A percentile compares a stretch with the other conserved stretches of the same genome.
Conservation (phyloP, 2,888 invertebrate genomes). For the Pristionchus japonicus region DNA sequence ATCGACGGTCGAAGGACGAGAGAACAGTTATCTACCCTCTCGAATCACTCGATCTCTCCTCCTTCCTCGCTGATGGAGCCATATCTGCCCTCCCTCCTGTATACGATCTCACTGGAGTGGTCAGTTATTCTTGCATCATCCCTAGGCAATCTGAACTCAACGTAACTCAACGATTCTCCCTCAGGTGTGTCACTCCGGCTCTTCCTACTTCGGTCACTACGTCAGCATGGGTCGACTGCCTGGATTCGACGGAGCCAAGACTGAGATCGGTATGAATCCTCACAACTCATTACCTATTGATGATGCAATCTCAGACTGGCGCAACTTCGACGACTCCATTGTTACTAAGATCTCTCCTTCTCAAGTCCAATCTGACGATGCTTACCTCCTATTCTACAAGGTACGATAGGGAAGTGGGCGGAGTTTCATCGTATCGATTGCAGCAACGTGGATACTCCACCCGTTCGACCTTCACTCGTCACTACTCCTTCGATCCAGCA, state of each 20-base stretch:
- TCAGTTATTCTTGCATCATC: constrained; percentile 62
- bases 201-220: constrained; percentile 78
- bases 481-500: constrained; percentile 46
- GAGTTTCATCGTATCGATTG: neutral
- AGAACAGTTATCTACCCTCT: constrained; percentile 70
- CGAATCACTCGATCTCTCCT: constrained; percentile 61
- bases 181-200: constrained; percentile 74
- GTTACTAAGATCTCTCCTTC: constrained; percentile 65
- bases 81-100: constrained; percentile 69
- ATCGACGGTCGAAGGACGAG: constrained; percentile 66
- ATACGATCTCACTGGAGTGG: constrained; percentile 79
- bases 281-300: neutral
- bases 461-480: constrained; percentile 48
- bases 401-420: neutral
- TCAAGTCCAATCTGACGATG: constrained; percentile 72
- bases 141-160: neutral
- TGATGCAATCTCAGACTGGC: constrained; percentile 66
- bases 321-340: constrained; percentile 75
- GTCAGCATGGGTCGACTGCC: constrained; percentile 77
- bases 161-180: no score
- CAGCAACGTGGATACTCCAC: constrained; percentile 44
- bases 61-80: constrained; percentile 60
- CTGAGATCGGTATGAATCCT: constrained; percentile 75
- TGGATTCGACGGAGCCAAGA: constrained; percentile 73
- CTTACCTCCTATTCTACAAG: constrained; percentile 76